Percentiles rank a stretch among this genome's conserved stretches.
Evolutionary conservation across 2,113 vertebrate genomes (phyloP).

Genomic region (Siniperca knerii): DNA sequence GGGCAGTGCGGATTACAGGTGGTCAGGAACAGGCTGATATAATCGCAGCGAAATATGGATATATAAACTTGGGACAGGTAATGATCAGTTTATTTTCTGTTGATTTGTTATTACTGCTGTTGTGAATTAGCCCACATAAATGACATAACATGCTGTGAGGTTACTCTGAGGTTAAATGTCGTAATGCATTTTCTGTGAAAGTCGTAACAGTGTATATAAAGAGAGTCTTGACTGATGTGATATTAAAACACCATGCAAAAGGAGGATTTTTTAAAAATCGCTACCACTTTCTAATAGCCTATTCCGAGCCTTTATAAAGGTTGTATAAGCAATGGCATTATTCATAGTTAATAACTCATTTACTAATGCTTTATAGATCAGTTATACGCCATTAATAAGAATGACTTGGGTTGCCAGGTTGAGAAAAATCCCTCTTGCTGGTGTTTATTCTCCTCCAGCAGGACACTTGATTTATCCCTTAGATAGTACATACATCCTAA

Average conservation of each 20-base stretch:
- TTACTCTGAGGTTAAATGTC: background rate
- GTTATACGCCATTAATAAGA: background rate
- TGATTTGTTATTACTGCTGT: background rate
- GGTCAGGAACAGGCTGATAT: conserved; percentile 85
- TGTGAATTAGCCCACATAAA: background rate
- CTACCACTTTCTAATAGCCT: background rate
- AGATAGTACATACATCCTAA: background rate
- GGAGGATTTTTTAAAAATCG: background rate
- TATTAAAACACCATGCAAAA: background rate
- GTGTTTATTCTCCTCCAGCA: background rate
- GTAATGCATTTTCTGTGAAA: background rate
- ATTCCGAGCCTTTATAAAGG: background rate
- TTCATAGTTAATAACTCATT: background rate
- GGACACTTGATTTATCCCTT: background rate
- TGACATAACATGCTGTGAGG: background rate
- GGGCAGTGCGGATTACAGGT: conserved; percentile 89
- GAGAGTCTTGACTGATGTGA: background rate
- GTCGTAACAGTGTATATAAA: no score
- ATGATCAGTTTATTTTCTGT: no score
- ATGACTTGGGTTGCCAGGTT: background rate
- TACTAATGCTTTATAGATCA: background rate
- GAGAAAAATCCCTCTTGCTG: background rate
- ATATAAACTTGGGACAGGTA: conserved; percentile 91
- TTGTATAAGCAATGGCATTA: background rate
- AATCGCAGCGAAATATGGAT: conserved; percentile 89